Percentiles rank a stretch among this genome's conserved stretches.
Evolutionary conservation across 2,797 vertebrate genomes (phyloP).

Genomic region (Erithacus rubecula): DNA sequence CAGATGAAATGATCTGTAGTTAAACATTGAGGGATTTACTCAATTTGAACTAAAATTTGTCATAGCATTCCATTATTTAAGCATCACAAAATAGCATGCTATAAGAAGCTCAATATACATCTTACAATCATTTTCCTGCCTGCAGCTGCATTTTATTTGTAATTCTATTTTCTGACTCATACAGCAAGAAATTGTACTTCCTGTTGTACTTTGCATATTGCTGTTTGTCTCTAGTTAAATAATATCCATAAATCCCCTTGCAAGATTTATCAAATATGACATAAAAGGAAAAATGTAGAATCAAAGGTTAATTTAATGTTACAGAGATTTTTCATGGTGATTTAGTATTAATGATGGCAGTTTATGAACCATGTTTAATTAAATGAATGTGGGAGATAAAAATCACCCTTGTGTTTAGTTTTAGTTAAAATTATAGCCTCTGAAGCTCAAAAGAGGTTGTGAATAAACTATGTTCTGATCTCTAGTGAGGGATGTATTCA

Average conservation of each 20-base stretch:
- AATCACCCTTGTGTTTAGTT: conserved; percentile 1
- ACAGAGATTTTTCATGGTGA: conserved; percentile 3
- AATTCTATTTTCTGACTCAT: not conserved
- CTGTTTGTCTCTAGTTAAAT: not conserved
- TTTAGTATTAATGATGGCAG: conserved; percentile 1
- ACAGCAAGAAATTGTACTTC: not conserved
- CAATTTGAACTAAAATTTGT: not conserved
- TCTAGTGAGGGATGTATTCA: not conserved
- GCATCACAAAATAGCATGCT: not conserved
- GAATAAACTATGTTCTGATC: not conserved
- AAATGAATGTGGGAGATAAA: conserved; percentile 13
- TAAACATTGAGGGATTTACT: not conserved
- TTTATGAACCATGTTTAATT: conserved; percentile 38
- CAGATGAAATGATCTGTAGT: not conserved
- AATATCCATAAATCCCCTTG: not conserved
- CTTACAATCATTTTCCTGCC: not conserved
- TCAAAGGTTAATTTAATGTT: conserved; percentile 35
- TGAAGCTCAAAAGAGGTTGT: not conserved
- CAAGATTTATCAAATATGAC: not conserved
- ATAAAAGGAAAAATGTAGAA: conserved; percentile 25
- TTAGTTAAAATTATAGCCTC: not conserved
- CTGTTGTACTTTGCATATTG: not conserved
- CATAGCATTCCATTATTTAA: not conserved
- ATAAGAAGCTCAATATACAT: not conserved
- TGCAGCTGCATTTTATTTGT: not conserved